Percentiles rank a stretch among this genome's conserved stretches.
phyloP scores from a whole-genome alignment of 1,140 invertebrate genomes.

The Paraescarpia echinospica region DNA sequence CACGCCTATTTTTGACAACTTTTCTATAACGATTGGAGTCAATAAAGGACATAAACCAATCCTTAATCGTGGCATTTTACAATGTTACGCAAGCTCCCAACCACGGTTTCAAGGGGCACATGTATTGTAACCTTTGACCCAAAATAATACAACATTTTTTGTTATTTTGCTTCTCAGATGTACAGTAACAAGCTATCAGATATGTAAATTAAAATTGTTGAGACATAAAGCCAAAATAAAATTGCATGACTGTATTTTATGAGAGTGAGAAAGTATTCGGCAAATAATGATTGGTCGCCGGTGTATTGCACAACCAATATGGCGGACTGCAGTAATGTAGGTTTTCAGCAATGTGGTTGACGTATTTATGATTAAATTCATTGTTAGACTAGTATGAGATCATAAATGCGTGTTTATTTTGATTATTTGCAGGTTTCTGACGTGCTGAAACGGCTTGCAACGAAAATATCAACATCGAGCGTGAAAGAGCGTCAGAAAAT shows the following conservation, averaged over 20 bases:
- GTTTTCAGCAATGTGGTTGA: slow-evolving; percentile 30
- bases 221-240: not conserved
- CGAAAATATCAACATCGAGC: slow-evolving; percentile 75
- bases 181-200: not conserved
- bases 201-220: not conserved
- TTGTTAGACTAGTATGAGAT: not conserved
- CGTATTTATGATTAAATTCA: slow-evolving; percentile 15
- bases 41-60: not conserved
- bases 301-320: slow-evolving; percentile 46
- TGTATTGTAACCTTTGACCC: not conserved
- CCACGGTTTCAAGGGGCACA: not conserved
- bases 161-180: not conserved
- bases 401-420: slow-evolving; percentile 28
- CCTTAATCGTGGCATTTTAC: not conserved
- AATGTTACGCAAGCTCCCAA: not conserved
- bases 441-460: slow-evolving; percentile 77
- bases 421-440: slow-evolving; percentile 66
- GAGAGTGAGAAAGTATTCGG: not conserved
- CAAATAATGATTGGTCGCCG: not conserved
- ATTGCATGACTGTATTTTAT: slow-evolving; percentile 12
- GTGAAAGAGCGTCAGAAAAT: slow-evolving; percentile 72
- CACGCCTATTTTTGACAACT: not conserved
- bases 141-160: not conserved
- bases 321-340: slow-evolving; percentile 55
- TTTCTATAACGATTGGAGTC: not conserved